These are phyloP conservation scores for Melieria omissa DNA, from an alignment of 2,888 invertebrate species.

Conservation along the genomic window DNA sequence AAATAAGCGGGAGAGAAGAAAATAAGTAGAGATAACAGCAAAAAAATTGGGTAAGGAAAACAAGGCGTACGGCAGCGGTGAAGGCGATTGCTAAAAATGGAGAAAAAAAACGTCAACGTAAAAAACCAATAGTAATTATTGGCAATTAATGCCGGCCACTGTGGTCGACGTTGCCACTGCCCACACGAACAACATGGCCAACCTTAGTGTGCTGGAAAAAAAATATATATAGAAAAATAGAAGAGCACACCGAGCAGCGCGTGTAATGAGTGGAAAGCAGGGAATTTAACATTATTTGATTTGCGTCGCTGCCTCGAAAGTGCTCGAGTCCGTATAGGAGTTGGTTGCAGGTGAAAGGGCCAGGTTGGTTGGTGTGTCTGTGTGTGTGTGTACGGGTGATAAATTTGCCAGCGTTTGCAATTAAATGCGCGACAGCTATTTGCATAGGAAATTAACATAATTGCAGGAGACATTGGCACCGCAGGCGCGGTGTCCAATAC, in stretches of 20 bases:
- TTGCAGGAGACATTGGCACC: constrained; percentile 48
- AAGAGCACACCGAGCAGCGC: constrained; percentile 9
- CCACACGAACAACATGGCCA: no score
- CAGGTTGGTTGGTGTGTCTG: background rate
- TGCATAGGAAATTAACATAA: constrained; percentile 66
- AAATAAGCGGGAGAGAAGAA: background rate
- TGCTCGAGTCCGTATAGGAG: constrained; percentile 4
- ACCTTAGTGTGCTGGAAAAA: background rate
- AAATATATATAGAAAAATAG: constrained; percentile 43
- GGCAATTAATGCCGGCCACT: constrained; percentile 54
- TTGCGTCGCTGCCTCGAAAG: background rate
- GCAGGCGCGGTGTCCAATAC: background rate
- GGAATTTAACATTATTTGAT: constrained; percentile 16
- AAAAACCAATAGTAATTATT: constrained; percentile 64
- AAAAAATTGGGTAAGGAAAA: background rate
- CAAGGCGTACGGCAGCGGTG: background rate
- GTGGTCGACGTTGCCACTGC: constrained; percentile 6
- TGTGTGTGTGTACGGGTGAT: background rate
- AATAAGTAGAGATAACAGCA: constrained; percentile 2
- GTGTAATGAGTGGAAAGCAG: constrained; percentile 1
- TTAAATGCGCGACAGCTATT: constrained; percentile 61
- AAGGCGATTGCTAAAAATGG: background rate
- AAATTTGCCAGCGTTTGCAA: constrained; percentile 56
- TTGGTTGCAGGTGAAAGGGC: background rate
- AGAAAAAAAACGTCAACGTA: constrained; percentile 7